Evolutionary conservation across 2,797 vertebrate genomes (phyloP).

Genomic region (Apogon talboti): DNA sequence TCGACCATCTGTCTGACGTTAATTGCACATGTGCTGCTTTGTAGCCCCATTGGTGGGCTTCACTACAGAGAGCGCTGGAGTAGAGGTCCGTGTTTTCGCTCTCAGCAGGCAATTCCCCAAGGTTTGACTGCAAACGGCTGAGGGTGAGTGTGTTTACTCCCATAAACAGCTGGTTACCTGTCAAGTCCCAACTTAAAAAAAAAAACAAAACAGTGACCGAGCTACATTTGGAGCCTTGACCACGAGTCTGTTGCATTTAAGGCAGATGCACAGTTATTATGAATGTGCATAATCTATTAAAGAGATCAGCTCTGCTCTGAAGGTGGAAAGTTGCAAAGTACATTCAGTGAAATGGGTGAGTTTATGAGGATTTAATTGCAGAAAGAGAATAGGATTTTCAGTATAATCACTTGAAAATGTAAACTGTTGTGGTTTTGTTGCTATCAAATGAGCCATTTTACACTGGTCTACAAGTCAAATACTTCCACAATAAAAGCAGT

Average conservation of each 20-base stretch:
- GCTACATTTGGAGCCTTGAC: slow-evolving; percentile 17
- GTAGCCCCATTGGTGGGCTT: slow-evolving; percentile 50
- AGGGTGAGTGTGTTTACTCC: slow-evolving; percentile 37
- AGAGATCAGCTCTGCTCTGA: not conserved
- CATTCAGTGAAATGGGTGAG: too few relatives aligned
- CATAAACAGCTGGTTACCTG: slow-evolving; percentile 36
- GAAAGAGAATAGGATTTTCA: too few relatives aligned
- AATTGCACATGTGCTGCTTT: slow-evolving; percentile 70
- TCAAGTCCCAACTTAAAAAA: slow-evolving; percentile 23
- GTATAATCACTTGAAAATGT: too few relatives aligned
- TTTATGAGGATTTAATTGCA: too few relatives aligned
- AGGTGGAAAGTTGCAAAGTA: too few relatives aligned
- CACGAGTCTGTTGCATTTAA: slow-evolving; percentile 1
- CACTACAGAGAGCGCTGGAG: slow-evolving; percentile 31
- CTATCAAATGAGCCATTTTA: too few relatives aligned
- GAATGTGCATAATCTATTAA: slow-evolving; percentile 34
- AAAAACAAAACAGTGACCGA: slow-evolving; percentile 8
- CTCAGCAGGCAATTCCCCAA: slow-evolving; percentile 17
- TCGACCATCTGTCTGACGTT: slow-evolving; percentile 73
- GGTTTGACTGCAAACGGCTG: slow-evolving; percentile 26
- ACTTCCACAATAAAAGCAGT: too few relatives aligned
- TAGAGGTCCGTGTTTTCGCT: slow-evolving; percentile 33
- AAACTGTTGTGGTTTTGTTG: too few relatives aligned
- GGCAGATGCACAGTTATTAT: slow-evolving; percentile 18
- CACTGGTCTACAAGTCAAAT: too few relatives aligned